phyloP scores from a whole-genome alignment of 2,888 invertebrate species.

The Ypsolopha scabrella region DNA sequence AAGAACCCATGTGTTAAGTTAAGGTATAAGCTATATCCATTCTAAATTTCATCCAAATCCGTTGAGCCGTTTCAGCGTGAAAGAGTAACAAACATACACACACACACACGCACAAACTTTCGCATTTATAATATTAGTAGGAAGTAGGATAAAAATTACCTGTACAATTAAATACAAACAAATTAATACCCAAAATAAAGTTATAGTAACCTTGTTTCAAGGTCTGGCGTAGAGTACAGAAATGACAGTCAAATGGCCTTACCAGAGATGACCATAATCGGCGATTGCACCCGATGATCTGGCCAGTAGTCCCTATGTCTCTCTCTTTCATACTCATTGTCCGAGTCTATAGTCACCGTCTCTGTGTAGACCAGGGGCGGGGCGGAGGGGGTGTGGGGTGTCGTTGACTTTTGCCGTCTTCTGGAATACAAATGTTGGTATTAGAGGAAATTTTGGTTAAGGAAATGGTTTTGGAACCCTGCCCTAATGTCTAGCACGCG shows the following conservation, averaged over 20 bases:
- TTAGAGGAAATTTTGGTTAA: neutral
- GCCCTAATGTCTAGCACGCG: no score
- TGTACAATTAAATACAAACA: no score
- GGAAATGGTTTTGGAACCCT: no score
- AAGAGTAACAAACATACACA: no score
- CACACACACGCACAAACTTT: no score
- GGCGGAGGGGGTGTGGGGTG: slow-evolving; percentile 78
- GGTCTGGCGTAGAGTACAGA: neutral
- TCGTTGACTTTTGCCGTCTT: slow-evolving; percentile 57
- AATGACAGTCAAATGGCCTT: slow-evolving; percentile 6
- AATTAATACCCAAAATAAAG: no score
- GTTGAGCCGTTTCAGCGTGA: no score
- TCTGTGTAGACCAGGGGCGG: slow-evolving; percentile 63
- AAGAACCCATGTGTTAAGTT: no score
- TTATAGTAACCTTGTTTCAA: neutral
- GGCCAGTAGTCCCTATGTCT: slow-evolving; percentile 50
- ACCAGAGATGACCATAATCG: slow-evolving; percentile 58
- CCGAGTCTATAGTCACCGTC: slow-evolving; percentile 59
- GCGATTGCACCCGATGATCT: slow-evolving; percentile 38
- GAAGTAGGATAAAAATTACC: no score
- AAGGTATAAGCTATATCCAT: no score
- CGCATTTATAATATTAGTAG: no score
- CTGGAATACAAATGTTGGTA: slow-evolving; percentile 17
- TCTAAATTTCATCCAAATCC: no score
- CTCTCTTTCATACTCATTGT: slow-evolving; percentile 37